Percentiles rank a stretch among this genome's conserved stretches.
These are phyloP conservation scores for Ailurus styani DNA, from an alignment of 2,113 vertebrate species.

Conservation along the genomic window DNA sequence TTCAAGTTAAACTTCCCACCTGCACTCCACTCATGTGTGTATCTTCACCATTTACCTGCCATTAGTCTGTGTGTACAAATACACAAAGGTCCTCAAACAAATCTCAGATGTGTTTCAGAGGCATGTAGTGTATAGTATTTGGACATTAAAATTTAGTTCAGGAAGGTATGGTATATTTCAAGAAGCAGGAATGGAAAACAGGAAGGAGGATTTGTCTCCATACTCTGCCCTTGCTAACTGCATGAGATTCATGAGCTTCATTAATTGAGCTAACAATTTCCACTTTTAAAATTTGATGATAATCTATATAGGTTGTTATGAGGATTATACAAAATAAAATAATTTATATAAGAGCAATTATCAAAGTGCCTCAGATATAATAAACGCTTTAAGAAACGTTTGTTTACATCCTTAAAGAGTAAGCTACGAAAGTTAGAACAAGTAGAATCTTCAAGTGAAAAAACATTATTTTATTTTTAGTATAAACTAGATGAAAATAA, in stretches of 20 bases:
- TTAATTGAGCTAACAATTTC: neutral
- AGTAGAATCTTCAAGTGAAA: neutral
- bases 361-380: neutral
- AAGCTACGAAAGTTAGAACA: neutral
- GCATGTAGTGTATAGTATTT: neutral
- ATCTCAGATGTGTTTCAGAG: neutral
- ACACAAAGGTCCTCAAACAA: neutral
- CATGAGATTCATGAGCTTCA: neutral
- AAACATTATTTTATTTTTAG: neutral
- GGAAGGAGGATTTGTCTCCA: neutral
- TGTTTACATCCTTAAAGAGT: neutral
- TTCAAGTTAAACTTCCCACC: neutral
- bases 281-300: neutral
- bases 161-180: neutral
- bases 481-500: neutral
- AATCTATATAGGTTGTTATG: neutral
- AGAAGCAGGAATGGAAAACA: neutral
- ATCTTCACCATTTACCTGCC: neutral
- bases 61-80: neutral
- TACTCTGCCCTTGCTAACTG: neutral
- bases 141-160: neutral
- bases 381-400: neutral
- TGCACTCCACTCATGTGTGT: neutral
- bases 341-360: neutral
- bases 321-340: neutral